phyloP scores from a whole-genome alignment of 2,113 vertebrate species.

The Anolis sagrei region DNA sequence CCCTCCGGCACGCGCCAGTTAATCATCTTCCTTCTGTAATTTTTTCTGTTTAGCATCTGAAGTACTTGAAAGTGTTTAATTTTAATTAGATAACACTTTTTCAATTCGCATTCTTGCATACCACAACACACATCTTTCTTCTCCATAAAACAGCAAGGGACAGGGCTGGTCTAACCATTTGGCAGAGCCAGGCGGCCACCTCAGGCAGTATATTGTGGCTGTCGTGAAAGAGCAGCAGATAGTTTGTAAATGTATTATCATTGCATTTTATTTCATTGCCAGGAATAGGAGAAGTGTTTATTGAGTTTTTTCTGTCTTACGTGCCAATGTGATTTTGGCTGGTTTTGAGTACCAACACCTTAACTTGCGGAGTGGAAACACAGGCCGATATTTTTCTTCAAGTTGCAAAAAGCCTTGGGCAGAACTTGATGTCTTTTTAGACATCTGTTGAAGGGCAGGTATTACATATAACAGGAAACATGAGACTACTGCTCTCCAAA shows the following conservation, averaged over 20 bases:
- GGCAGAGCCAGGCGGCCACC: not conserved
- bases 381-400: no score
- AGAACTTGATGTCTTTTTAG: not conserved
- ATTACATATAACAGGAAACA: not conserved
- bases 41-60: slow-evolving; percentile 33
- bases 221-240: not conserved
- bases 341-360: not conserved
- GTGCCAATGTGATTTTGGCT: not conserved
- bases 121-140: not conserved
- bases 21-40: slow-evolving; percentile 48
- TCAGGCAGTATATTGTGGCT: not conserved
- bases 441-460: not conserved
- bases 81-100: slow-evolving; percentile 42
- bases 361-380: not conserved
- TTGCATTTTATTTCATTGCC: no score
- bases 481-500: not conserved
- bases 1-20: not conserved
- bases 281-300: no score
- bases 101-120: not conserved
- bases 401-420: not conserved
- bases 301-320: not conserved
- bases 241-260: no score
- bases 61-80: slow-evolving; percentile 23
- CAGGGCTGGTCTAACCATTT: not conserved
- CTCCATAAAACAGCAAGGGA: not conserved